Percentiles rank a stretch among this genome's conserved stretches.
Conservation (phyloP, 2,797 vertebrate species). For the Cyclopterus lumpus region DNA sequence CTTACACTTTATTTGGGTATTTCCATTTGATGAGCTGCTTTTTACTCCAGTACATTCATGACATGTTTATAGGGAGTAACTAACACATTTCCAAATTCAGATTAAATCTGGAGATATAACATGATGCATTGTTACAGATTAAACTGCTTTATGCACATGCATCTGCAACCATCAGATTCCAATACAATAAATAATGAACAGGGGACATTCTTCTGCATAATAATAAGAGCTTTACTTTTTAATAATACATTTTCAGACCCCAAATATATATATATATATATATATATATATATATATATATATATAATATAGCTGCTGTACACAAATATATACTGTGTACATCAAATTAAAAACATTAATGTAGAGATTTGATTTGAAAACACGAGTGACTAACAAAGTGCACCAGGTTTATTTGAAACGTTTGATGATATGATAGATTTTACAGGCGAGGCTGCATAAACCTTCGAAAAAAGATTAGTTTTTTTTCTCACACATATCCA, state of each 20-base stretch:
- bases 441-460: conserved; percentile 76
- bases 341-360: not conserved
- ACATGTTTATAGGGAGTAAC: not conserved
- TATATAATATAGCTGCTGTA: not conserved
- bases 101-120: not conserved
- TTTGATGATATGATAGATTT: conserved; percentile 4
- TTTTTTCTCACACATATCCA: not conserved
- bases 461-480: conserved; percentile 32
- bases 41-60: not conserved
- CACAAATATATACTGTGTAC: not conserved
- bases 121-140: not conserved
- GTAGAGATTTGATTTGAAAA: not conserved
- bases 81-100: not conserved
- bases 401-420: conserved; percentile 10
- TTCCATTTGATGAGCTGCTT: not conserved
- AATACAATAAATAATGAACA: not conserved
- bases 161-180: not conserved
- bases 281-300: too few species aligned
- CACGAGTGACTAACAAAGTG: not conserved
- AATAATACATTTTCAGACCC: not conserved
- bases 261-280: too few species aligned
- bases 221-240: not conserved
- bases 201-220: not conserved
- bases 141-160: not conserved
- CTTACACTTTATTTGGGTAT: not conserved